Base-by-base conservation (phyloP, 2,113 vertebrate species). In the Piaya cayana region DNA sequence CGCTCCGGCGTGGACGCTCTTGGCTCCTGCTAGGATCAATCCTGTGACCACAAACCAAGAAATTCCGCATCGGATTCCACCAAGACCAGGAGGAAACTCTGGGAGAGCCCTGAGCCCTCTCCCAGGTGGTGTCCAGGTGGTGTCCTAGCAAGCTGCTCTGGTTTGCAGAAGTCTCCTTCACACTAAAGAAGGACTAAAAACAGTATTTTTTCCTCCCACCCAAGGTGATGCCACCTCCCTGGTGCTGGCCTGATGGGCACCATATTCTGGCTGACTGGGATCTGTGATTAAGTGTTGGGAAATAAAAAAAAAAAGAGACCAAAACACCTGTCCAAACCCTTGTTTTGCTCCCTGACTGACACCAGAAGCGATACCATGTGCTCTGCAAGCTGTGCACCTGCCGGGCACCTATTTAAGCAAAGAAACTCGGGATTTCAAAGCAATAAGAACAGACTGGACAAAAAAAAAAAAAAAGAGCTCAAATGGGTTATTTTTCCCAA, bases 181-280 rank as follows among this genome's bases (percentile, higher is more conserved):
- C 42, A 7, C 36, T 6, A 8, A 16, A 60, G 34, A n/a, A 82
- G 4, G 37, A 26, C 67, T 19, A 8, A 80, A 64, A 47, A 4
- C 14, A 78, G 27, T 16, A 2, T 12, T 62, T 82, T 34, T 30
- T 7, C 2, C 42, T 53, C 82, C 58, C 43, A 1, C 78, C 23
- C 2, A 0, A 69, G 39, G 58, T 0, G 1, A 12, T 9, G 59
- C 60, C 71, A n/a, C 29, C 20, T 62, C 8, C 22, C 20, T 1
- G 0, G 10, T 23, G n/a, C 60, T 47, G 49, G 29, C 49, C 29
- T 5, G 19, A 12, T 12, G 45, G 62, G 55, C 88, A 62, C 55
- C 0, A 0, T 9, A 8, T 2, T 25, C 26, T 3, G 16, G 52
- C 50, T 59, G 62, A 5, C 0, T 3, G n/a, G n/a, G 49, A 11